Evolutionary conservation across 2,797 vertebrate genomes (phyloP), one percentile per base, ranked within the genome.

Genomic region (Cyprinodon diabolis): DNA sequence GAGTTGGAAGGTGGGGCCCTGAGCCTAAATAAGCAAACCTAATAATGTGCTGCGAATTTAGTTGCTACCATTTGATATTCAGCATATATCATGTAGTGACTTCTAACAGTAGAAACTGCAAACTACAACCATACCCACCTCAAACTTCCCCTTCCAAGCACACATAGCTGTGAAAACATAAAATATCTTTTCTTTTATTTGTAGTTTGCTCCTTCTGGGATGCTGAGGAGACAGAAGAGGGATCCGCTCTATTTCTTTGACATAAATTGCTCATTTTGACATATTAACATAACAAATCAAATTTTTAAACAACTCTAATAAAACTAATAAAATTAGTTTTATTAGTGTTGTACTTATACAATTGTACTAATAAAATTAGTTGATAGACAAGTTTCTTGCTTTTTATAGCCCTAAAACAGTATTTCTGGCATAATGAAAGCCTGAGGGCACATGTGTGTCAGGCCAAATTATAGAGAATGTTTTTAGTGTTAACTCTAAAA

Each of bases 101-200:
- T 43, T 45, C 19, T 65, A 65, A 45, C 62, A 45, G 62, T 65
- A 45, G 40, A 65, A 65, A 37, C 40, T 12, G n/a, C 11, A 45
- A 65, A 65, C 19, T 65, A 37, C 58, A 62, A 62, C 11, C 58
- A 21, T 17, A 62, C 58, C 35, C 7, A 14, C 35, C 35, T 62
- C 35, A 65, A 19, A 45, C 62, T n/a, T 43, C 19, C 19, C 10
- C 60, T n/a, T n/a, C 19, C 37, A 63, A 43, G 40, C 35, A 63
- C 5, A 4, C 19, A 43, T 3, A 4, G 19, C 12, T 63, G 60
- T 40, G 37, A 40, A 63, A 63, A 21, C 35, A 63, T 40, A 63
- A 63, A 63, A 63, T 40, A 37, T 21, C 58, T 62, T 62, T 63
- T 45, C 10, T n/a, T 45, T n/a, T 45, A 35, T 63, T 63, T 63